Conservation (phyloP, 2,797 vertebrate genomes). For the Paratrypauchen microcephalus region DNA sequence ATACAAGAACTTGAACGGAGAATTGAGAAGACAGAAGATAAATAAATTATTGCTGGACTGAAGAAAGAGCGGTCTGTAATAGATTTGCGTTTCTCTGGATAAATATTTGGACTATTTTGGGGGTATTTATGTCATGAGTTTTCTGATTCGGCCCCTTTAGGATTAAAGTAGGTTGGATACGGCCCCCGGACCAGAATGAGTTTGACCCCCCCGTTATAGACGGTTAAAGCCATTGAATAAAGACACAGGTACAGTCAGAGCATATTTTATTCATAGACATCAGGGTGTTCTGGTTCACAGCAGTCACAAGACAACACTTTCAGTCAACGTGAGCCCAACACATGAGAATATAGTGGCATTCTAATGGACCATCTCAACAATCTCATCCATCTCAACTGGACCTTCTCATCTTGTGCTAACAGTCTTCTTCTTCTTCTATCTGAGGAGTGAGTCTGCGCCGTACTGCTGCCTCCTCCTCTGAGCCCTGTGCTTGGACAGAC, state of each 20-base stretch:
- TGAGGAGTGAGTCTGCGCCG: conserved; percentile 53
- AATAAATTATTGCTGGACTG: too few relatives aligned
- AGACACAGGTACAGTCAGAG: conserved; percentile 2
- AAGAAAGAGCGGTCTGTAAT: too few relatives aligned
- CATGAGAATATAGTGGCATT: conserved; percentile 27
- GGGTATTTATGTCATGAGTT: too few relatives aligned
- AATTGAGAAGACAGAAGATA: too few relatives aligned
- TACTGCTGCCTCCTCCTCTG: conserved; percentile 53
- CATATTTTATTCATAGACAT: conserved; percentile 62
- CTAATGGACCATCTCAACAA: conserved; percentile 14
- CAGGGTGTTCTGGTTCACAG: conserved; percentile 60
- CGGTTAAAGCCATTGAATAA: not conserved
- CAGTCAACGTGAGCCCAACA: conserved; percentile 49
- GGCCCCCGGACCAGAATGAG: too few relatives aligned
- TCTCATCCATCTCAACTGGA: too few relatives aligned
- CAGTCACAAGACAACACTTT: conserved; percentile 67
- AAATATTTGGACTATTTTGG: too few relatives aligned
- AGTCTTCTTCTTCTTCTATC: conserved; percentile 33
- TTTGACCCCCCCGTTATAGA: too few relatives aligned
- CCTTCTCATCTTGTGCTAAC: conserved; percentile 42
- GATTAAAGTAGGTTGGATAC: too few relatives aligned
- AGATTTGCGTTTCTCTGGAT: too few relatives aligned
- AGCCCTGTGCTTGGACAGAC: conserved; percentile 43
- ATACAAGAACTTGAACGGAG: too few relatives aligned
- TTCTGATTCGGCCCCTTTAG: too few relatives aligned